Conservation (phyloP, 1,140 invertebrate genomes). For the Berghia stephanieae region DNA sequence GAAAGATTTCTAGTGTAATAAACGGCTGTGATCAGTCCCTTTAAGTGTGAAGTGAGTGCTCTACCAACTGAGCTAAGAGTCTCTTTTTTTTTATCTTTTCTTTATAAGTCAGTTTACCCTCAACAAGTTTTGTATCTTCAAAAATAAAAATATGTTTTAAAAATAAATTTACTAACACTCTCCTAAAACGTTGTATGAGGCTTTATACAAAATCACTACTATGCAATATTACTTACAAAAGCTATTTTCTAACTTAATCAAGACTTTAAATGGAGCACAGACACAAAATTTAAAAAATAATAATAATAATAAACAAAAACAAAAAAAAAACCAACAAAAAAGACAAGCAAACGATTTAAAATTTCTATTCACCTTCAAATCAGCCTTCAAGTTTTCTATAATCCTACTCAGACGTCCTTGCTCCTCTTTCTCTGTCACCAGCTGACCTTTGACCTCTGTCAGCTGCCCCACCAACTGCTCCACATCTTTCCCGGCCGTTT, state of each 20-base stretch:
- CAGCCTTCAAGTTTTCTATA: slow-evolving; percentile 37
- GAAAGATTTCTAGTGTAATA: too few species aligned
- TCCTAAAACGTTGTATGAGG: too few species aligned
- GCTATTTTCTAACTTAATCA: neutral
- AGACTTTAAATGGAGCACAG: too few species aligned
- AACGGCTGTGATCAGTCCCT: too few species aligned
- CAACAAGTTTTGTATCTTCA: too few species aligned
- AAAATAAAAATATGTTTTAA: too few species aligned
- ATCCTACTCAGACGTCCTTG: slow-evolving; percentile 52
- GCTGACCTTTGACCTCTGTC: slow-evolving; percentile 64
- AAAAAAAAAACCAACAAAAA: neutral
- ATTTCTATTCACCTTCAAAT: slow-evolving; percentile 45
- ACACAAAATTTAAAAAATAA: neutral
- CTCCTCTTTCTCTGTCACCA: slow-evolving; percentile 65
- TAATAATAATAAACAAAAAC: neutral
- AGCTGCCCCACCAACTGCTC: slow-evolving; percentile 66
- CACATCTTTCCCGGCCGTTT: slow-evolving; percentile 44
- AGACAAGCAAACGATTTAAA: neutral
- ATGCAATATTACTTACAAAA: neutral
- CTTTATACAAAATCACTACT: too few species aligned
- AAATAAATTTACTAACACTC: too few species aligned
- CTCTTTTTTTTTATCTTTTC: too few species aligned
- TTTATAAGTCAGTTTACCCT: too few species aligned
- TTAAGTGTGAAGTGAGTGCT: too few species aligned
- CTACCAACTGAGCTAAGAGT: too few species aligned